These are phyloP conservation scores for Himalopsyche phryganea DNA, from an alignment of 1,140 invertebrate species.

Conservation along the genomic window DNA sequence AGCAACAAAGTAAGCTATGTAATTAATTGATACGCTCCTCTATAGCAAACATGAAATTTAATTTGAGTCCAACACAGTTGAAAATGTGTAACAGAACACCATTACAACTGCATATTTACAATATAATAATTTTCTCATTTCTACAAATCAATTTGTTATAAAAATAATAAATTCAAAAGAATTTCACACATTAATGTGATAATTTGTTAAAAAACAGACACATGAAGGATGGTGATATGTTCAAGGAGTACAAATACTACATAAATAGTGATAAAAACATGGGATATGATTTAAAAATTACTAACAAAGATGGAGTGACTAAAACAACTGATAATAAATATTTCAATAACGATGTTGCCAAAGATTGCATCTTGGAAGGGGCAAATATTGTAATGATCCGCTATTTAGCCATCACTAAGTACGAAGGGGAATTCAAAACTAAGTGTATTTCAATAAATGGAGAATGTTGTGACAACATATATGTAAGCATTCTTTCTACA, in stretches of 20 bases:
- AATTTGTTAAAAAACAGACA: no score
- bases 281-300: conserved; percentile 51
- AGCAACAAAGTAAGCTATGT: no score
- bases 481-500: conserved; percentile 48
- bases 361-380: conserved; percentile 57
- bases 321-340: conserved; percentile 1
- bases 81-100: no score
- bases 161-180: no score
- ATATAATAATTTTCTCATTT: no score
- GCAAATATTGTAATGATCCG: conserved; percentile 58
- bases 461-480: conserved; percentile 54
- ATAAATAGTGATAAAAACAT: conserved; percentile 44
- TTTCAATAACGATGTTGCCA: conserved; percentile 40
- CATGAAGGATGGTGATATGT: conserved; percentile 41
- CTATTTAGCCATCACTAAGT: conserved; percentile 55
- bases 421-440: conserved; percentile 52
- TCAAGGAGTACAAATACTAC: conserved; percentile 49
- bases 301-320: not conserved
- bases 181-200: no score
- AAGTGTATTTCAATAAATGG: conserved; percentile 57
- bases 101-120: no score
- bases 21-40: no score
- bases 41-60: no score
- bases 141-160: no score
- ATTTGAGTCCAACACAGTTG: no score